Evolutionary conservation across 2,797 vertebrate genomes (phyloP).

Genomic region (Pipistrellus pipistrellus): DNA sequence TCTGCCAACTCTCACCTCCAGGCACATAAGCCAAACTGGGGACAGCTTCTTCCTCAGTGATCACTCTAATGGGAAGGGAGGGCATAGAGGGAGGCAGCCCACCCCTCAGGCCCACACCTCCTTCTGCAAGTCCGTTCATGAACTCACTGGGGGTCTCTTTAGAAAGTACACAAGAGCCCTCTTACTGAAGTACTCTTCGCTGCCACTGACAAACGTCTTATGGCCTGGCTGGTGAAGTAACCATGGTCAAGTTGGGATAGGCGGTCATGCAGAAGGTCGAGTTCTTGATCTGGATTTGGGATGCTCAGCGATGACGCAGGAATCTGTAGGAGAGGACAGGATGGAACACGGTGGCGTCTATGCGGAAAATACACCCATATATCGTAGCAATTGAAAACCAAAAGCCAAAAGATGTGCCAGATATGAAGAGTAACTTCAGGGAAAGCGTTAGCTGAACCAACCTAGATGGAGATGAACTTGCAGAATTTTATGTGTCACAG

Average conservation of each 20-base stretch:
- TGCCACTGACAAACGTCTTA: slow-evolving; percentile 97
- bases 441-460: background rate
- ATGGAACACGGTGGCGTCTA: background rate
- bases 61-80: background rate
- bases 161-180: slow-evolving; percentile 41
- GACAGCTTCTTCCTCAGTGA: background rate
- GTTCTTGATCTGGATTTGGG: slow-evolving; percentile 95
- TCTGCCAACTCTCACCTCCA: background rate
- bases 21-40: background rate
- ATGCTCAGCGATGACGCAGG: slow-evolving; percentile 94
- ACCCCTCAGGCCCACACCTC: background rate
- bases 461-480: background rate
- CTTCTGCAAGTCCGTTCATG: background rate
- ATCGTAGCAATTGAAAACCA: background rate
- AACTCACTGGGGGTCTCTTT: background rate
- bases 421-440: background rate
- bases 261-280: slow-evolving; percentile 96
- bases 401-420: background rate
- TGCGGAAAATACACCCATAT: accelerated
- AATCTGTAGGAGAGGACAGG: slow-evolving; percentile 88
- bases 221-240: slow-evolving; percentile 93
- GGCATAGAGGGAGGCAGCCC: background rate
- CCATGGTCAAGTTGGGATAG: slow-evolving; percentile 94
- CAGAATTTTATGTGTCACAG: accelerated
- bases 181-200: slow-evolving; percentile 99